Evolutionary conservation across 2,888 invertebrate species (phyloP).

Genomic region (Trichogramma evanescens): DNA sequence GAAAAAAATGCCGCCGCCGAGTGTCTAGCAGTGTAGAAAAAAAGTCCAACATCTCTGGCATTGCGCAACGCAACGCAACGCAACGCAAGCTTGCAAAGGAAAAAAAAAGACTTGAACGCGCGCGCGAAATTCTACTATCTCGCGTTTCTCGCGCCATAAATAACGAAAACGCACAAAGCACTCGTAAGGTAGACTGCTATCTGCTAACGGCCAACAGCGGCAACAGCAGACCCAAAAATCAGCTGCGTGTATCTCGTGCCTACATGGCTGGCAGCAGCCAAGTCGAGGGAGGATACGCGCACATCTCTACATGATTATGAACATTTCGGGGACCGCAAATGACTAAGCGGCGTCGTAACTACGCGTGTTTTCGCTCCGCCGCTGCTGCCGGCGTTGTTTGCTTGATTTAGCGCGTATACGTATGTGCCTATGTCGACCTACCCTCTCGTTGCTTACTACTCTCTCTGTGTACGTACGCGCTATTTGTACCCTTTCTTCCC

Average conservation of each 20-base stretch:
- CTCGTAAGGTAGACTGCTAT: neutral
- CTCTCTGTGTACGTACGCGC: neutral
- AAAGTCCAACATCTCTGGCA: too few species aligned
- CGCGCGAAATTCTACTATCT: neutral
- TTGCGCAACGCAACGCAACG: too few species aligned
- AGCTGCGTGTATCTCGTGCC: slow-evolving; percentile 18
- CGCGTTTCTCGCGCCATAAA: neutral
- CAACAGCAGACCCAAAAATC: slow-evolving; percentile 27
- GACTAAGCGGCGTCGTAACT: slow-evolving; percentile 35
- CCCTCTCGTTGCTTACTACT: slow-evolving; percentile 9
- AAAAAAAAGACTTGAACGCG: neutral
- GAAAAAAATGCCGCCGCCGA: too few species aligned
- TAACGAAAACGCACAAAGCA: neutral
- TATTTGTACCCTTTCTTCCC: slow-evolving; percentile 30
- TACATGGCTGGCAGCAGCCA: too few species aligned
- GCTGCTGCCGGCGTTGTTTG: slow-evolving; percentile 27
- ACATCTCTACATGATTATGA: slow-evolving; percentile 24
- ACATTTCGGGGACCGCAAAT: slow-evolving; percentile 38
- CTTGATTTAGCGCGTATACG: slow-evolving; percentile 38
- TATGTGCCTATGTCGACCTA: neutral
- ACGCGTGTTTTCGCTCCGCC: slow-evolving; percentile 26
- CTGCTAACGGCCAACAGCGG: neutral
- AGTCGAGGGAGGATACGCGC: too few species aligned
- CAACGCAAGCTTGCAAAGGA: neutral
- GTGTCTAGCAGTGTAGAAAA: too few species aligned